Conservation (phyloP, 2,888 invertebrate genomes). For the Watsonalla cultraria region DNA sequence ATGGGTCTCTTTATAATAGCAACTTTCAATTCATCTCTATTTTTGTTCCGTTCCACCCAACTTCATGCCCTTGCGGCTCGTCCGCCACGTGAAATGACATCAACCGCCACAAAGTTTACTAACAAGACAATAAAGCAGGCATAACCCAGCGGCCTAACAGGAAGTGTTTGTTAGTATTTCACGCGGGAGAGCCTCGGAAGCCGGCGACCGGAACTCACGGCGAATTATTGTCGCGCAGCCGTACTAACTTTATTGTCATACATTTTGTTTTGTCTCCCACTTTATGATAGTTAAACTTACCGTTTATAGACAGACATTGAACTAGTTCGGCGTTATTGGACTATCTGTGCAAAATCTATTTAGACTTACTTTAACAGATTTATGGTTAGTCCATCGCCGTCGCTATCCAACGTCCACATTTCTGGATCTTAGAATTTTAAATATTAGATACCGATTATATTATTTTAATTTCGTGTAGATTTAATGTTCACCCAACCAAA, state of each 20-base stretch:
- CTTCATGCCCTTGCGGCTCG: conserved; percentile 6
- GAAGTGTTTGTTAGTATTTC: conserved; percentile 54
- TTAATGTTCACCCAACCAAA: no score
- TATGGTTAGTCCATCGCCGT: no score
- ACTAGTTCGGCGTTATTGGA: no score
- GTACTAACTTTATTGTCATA: conserved; percentile 4
- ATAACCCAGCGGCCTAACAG: conserved; percentile 47
- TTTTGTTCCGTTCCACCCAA: neutral
- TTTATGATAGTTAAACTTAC: conserved; percentile 4
- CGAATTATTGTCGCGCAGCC: conserved; percentile 15
- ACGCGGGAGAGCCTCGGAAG: conserved; percentile 26
- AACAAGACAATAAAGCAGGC: conserved; percentile 57
- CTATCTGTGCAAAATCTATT: no score
- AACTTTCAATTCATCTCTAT: no score
- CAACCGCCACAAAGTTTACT: conserved; percentile 44
- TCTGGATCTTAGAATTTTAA: no score
- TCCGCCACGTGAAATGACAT: conserved; percentile 27
- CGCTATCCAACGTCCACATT: no score
- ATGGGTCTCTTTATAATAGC: no score
- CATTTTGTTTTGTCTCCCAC: conserved; percentile 4
- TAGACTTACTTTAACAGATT: no score
- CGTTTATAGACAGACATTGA: neutral
- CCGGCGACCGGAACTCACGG: conserved; percentile 13
- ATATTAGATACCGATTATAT: no score
- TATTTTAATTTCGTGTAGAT: no score